Evolutionary conservation across 2,113 vertebrate species (phyloP).

Genomic region (Alethe diademata): DNA sequence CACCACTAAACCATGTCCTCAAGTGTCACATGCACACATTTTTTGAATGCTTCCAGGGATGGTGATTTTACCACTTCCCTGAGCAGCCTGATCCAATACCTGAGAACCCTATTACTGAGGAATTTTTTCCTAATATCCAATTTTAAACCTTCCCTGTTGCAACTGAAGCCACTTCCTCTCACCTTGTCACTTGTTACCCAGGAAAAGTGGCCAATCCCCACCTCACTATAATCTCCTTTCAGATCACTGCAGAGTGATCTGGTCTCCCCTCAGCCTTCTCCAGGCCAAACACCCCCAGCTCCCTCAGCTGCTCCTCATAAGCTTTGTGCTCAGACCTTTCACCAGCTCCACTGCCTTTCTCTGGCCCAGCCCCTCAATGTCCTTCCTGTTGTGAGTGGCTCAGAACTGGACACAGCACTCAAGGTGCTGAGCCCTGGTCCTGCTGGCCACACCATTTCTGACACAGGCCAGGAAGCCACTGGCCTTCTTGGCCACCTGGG

Average conservation of each 20-base stretch:
- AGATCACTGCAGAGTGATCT: background rate
- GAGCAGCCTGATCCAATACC: background rate
- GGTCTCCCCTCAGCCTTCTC: background rate
- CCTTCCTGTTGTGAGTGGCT: background rate
- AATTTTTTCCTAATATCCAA: background rate
- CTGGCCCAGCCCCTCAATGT: background rate
- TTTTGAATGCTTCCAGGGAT: background rate
- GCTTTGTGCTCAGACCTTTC: background rate
- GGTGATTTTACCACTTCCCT: background rate
- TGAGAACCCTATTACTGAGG: background rate
- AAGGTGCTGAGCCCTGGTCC: accelerated
- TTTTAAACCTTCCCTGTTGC: background rate
- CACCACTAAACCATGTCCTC: background rate
- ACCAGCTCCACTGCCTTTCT: accelerated
- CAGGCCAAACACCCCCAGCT: background rate
- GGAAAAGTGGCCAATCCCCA: background rate
- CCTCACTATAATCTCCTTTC: background rate
- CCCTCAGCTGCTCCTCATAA: background rate
- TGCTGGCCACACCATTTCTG: background rate
- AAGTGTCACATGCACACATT: background rate
- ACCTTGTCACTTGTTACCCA: background rate
- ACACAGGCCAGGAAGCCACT: background rate
- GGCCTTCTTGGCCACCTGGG: background rate
- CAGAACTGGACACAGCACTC: background rate
- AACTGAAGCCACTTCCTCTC: background rate